phyloP scores from a whole-genome alignment of 2,888 invertebrate genomes.

The Branchellion lobata region DNA sequence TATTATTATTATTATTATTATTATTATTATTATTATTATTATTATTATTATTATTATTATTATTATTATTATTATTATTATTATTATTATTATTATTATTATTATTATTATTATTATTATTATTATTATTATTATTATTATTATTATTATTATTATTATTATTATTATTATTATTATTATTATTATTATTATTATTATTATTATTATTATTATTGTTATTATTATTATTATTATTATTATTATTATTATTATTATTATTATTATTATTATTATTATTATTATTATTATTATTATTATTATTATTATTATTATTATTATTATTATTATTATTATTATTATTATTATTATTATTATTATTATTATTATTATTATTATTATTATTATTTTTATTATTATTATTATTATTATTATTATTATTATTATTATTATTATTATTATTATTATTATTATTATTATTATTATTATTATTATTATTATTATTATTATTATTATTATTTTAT shows the following conservation, averaged over 20 bases:
- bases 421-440: no score
- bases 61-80: slow-evolving; percentile 33
- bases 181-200: slow-evolving; percentile 26
- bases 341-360: no score
- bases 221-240: slow-evolving; percentile 23
- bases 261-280: background rate
- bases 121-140: slow-evolving; percentile 22
- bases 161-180: slow-evolving; percentile 26
- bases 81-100: slow-evolving; percentile 35
- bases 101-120: slow-evolving; percentile 31
- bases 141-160: slow-evolving; percentile 13
- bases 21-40: slow-evolving; percentile 30
- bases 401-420: no score
- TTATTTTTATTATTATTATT: no score
- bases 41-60: background rate
- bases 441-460: no score
- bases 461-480: no score
- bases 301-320: no score
- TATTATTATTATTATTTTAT: no score
- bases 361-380: no score
- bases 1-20: slow-evolving; percentile 27
- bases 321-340: no score
- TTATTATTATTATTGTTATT: slow-evolving; percentile 22
- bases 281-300: background rate
- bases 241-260: slow-evolving; percentile 22